These are phyloP conservation scores for Terebella lapidaria DNA, from an alignment of 2,888 invertebrate genomes.

Conservation along the genomic window DNA sequence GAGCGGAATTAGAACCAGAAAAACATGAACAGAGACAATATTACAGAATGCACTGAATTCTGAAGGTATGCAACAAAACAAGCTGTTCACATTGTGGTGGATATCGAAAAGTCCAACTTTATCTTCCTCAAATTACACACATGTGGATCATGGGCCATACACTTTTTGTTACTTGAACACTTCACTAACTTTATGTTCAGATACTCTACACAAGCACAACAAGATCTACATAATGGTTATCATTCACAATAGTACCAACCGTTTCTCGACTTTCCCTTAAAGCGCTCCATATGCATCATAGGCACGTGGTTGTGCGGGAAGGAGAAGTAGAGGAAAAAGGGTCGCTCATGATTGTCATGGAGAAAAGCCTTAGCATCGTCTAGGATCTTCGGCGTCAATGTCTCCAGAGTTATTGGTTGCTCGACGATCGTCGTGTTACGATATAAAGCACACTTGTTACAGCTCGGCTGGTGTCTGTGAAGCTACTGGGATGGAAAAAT, in stretches of 20 bases:
- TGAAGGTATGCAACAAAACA: too few species aligned
- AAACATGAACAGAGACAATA: too few species aligned
- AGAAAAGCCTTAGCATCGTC: constrained; percentile 19
- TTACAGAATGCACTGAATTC: too few species aligned
- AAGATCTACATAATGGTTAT: background rate
- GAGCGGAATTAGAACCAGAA: too few species aligned
- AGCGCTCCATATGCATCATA: constrained; percentile 16
- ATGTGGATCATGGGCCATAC: too few species aligned
- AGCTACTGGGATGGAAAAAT: constrained; percentile 5
- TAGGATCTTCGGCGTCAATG: constrained; percentile 11
- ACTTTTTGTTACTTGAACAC: too few species aligned
- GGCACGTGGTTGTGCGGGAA: constrained; percentile 21
- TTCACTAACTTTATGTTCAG: too few species aligned
- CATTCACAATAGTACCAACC: constrained; percentile 12
- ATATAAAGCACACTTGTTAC: constrained; percentile 17
- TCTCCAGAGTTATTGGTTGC: constrained; percentile 15
- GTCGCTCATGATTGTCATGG: constrained; percentile 7
- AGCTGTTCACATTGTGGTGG: background rate
- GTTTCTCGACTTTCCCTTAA: constrained; percentile 14
- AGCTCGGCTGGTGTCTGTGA: background rate
- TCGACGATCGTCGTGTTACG: constrained; percentile 11
- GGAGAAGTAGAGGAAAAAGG: constrained; percentile 21
- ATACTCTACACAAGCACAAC: too few species aligned
- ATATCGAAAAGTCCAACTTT: background rate
- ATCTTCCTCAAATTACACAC: background rate